These are phyloP conservation scores for Acronicta alni DNA, from an alignment of 2,888 invertebrate species.

Conservation along the genomic window DNA sequence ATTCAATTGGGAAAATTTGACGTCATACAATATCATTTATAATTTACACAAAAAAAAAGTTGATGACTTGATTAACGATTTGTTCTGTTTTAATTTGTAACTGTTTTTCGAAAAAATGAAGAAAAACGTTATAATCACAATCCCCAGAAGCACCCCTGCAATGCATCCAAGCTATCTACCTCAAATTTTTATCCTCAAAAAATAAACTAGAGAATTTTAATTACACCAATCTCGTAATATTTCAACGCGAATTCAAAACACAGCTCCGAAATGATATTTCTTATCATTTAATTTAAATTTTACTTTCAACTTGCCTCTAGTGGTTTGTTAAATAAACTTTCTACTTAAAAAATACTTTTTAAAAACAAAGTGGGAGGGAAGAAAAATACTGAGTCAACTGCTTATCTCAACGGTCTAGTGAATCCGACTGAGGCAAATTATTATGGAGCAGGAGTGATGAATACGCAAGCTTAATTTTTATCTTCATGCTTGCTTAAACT, in stretches of 20 bases:
- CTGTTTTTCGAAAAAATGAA: no score
- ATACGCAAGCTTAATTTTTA: slow-evolving; percentile 27
- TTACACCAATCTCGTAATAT: slow-evolving; percentile 7
- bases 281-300: slow-evolving; percentile 40
- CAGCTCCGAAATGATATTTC: slow-evolving; percentile 18
- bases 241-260: slow-evolving; percentile 22
- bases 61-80: no score
- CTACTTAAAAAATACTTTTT: slow-evolving; percentile 30
- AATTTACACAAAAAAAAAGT: no score
- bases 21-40: no score
- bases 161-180: no score
- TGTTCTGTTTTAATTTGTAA: no score
- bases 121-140: no score
- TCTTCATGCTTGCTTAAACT: slow-evolving; percentile 44
- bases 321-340: slow-evolving; percentile 39
- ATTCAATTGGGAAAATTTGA: no score
- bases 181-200: not conserved
- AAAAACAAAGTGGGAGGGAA: slow-evolving; percentile 19
- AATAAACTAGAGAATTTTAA: slow-evolving; percentile 4
- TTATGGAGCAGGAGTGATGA: slow-evolving; percentile 33
- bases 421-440: slow-evolving; percentile 47
- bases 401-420: slow-evolving; percentile 49
- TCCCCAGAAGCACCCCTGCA: no score
- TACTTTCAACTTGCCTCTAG: slow-evolving; percentile 24
- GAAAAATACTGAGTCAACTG: slow-evolving; percentile 39